A percentile compares a stretch with the other conserved stretches of the same genome.
These are phyloP conservation scores for Herpailurus yagouaroundi DNA, from an alignment of 2,113 vertebrate genomes.

Conservation along the genomic window DNA sequence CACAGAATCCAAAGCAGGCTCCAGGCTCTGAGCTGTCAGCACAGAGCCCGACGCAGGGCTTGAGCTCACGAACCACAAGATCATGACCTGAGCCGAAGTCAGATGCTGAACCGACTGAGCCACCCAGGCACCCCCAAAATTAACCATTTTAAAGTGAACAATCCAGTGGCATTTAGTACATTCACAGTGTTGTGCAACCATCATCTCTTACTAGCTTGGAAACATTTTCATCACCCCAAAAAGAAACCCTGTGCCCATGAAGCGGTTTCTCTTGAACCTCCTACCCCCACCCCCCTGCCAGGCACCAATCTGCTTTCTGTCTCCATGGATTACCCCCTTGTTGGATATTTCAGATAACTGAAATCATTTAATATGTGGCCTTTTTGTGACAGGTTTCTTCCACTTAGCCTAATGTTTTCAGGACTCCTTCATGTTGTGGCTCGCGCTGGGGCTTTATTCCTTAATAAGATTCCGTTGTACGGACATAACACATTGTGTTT, in stretches of 20 bases:
- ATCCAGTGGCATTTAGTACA: background rate
- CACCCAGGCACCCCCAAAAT: background rate
- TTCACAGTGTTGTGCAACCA: background rate
- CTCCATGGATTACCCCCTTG: background rate
- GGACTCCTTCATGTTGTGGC: background rate
- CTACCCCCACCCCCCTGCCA: background rate
- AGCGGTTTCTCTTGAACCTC: background rate
- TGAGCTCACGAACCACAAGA: too few relatives aligned
- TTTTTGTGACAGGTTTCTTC: background rate
- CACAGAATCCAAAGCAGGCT: too few relatives aligned
- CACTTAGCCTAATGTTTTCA: background rate
- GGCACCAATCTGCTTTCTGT: background rate
- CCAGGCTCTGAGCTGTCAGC: too few relatives aligned
- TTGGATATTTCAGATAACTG: background rate
- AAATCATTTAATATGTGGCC: background rate
- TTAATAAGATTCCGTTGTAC: too few relatives aligned
- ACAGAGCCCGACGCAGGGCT: too few relatives aligned
- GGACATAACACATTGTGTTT: background rate
- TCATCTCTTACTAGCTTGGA: background rate
- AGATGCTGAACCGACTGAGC: too few relatives aligned
- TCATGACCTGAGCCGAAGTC: too few relatives aligned
- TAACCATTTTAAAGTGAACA: background rate
- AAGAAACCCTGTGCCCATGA: background rate
- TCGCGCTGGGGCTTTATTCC: background rate
- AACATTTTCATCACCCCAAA: background rate